These are phyloP conservation scores for Turritopsis rubra DNA, from an alignment of 30 jellyfish, hydroid and myxozoan genomes.

Conservation along the genomic window DNA sequence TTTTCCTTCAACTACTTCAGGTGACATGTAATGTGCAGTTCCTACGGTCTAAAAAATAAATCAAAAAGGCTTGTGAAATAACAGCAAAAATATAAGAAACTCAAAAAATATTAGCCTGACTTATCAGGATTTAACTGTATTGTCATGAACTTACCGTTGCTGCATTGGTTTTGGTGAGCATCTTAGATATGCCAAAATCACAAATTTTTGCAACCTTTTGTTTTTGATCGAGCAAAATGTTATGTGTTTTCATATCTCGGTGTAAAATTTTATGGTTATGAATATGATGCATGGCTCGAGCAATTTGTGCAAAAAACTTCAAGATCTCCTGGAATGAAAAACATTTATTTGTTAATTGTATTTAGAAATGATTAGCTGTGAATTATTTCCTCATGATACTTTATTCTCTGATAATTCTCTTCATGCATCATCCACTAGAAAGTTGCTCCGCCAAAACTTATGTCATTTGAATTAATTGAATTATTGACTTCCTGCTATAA, in stretches of 20 bases:
- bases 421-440: no score
- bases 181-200: conserved; percentile 90
- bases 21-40: conserved; percentile 94
- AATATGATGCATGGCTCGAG: conserved; percentile 77
- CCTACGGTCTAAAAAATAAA: conserved; percentile 82
- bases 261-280: conserved; percentile 74
- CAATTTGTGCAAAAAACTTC: conserved; percentile 78
- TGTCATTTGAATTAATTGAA: no score
- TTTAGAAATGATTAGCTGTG: no score
- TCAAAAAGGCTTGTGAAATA: no score
- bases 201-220: conserved; percentile 71
- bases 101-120: no score
- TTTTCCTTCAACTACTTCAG: conserved; percentile 91
- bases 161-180: conserved; percentile 91
- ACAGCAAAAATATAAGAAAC: neutral
- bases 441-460: no score
- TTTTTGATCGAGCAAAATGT: conserved; percentile 60
- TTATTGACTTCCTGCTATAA: no score
- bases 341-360: no score
- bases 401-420: no score
- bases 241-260: conserved; percentile 84
- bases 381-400: no score
- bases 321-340: conserved; percentile 62
- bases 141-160: conserved; percentile 56
- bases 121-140: no score